Base-by-base conservation (phyloP, 2,888 invertebrate genomes). In the Furcula furcula region DNA sequence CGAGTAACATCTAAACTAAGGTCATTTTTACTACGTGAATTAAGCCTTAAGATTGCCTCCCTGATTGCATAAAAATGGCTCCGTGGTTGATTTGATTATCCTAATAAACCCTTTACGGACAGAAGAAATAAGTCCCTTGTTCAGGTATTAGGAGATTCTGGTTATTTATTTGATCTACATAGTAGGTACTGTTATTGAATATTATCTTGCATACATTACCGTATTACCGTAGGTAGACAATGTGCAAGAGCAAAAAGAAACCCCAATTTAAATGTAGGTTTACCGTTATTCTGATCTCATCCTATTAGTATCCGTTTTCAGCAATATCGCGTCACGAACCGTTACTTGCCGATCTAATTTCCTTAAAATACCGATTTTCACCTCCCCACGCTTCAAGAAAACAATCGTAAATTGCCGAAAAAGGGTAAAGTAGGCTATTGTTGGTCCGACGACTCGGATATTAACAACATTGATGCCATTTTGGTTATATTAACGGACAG, bases 331-430 rank as follows among this genome's bases (percentile, higher is more conserved):
- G 38, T 28, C 31, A 50, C 40, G 35, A 49, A 62, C 77, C 66
- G 76, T 69, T 76, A 71, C 40, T 43, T 44, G 41, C 31, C 46
- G 55, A 55, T 63, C 62, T 56, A 55, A 69, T 76, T 79, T 67
- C 50, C 73, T 65, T 61, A 74, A 78, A 73, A 76, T 67, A 65
- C 55, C 46, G 29, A 46, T 65, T 66, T 69, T 62, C 65, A 56
- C 48, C 39, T 35, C 39, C 46, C 42, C 46, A 45, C 36, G 42
- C 36, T 36, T 35, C 41, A 50, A 59, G 56, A 59, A 59, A 61
- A 66, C 58, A 58, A 56, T 59, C 69, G 65, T 69, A 65, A 67
- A 71, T 60, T 54, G 54, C 65, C 72, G 41, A 68, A 78, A 71
- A 77, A 65, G 74, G 77, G 57, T 56, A 61, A 45, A 36, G 18